These are phyloP conservation scores for Haliclona indistincta DNA, from an alignment of 37 sponge, comb jelly and placozoan genomes.

Conservation along the genomic window DNA sequence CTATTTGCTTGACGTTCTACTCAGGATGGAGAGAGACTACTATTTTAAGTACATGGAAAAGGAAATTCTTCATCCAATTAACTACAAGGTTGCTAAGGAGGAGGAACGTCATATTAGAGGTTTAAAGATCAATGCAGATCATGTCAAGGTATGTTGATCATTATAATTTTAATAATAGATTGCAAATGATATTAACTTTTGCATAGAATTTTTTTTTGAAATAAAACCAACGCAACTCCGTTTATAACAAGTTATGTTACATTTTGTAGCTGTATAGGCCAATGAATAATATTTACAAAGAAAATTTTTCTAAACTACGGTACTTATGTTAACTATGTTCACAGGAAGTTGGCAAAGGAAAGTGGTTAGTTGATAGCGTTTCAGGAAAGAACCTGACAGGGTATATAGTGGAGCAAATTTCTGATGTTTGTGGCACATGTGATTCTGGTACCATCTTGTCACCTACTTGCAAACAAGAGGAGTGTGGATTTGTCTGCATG, in stretches of 20 bases:
- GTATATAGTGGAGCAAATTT: neutral
- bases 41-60: slow-evolving; percentile 16
- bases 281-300: too few species aligned
- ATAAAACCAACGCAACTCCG: too few species aligned
- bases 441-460: neutral
- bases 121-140: slow-evolving; percentile 14
- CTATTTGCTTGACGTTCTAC: slow-evolving; percentile 28
- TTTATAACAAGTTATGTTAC: too few species aligned
- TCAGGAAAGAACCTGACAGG: slow-evolving; percentile 1
- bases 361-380: slow-evolving; percentile 10
- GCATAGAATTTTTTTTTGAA: too few species aligned
- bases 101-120: slow-evolving; percentile 12
- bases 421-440: neutral
- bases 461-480: neutral
- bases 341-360: neutral
- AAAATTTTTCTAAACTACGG: too few species aligned
- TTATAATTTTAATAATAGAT: too few species aligned
- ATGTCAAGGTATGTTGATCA: slow-evolving; percentile 5
- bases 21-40: slow-evolving; percentile 29
- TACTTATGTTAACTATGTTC: too few species aligned
- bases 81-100: slow-evolving; percentile 4
- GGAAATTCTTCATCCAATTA: neutral
- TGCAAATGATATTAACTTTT: too few species aligned
- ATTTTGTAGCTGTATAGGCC: too few species aligned
- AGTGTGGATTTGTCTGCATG: slow-evolving; percentile 23